Evolutionary conservation across 2,888 invertebrate genomes (phyloP).

Genomic region (Sinohyriopsis cumingii): DNA sequence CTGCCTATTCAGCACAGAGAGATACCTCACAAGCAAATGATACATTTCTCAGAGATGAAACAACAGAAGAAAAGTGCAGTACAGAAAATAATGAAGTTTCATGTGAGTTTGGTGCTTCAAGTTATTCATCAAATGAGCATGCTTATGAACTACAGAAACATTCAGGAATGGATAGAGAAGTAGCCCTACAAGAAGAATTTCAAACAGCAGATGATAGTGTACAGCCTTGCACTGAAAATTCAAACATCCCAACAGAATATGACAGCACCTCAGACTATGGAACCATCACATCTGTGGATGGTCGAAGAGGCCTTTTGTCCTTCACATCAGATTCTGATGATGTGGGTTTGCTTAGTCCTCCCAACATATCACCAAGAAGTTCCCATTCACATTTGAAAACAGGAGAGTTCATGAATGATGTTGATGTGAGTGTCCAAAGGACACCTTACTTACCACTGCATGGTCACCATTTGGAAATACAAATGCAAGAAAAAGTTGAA

Average conservation of each 20-base stretch:
- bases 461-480: constrained; percentile 5
- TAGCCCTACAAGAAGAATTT: too few species aligned
- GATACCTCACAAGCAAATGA: constrained; percentile 29
- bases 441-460: constrained; percentile 11
- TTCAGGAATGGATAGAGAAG: too few species aligned
- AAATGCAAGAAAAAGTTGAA: constrained; percentile 8
- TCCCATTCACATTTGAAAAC: constrained; percentile 12
- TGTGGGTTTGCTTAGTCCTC: constrained; percentile 12
- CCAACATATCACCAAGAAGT: constrained; percentile 22
- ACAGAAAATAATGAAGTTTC: neutral
- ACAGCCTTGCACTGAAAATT: too few species aligned
- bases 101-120: too few species aligned
- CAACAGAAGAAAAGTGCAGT: constrained; percentile 11
- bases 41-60: constrained; percentile 16
- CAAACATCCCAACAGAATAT: constrained; percentile 13
- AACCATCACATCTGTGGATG: constrained; percentile 44
- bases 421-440: neutral
- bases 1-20: constrained; percentile 30
- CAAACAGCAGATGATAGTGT: too few species aligned
- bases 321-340: constrained; percentile 40
- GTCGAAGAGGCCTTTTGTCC: constrained; percentile 35
- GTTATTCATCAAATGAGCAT: too few species aligned
- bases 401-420: neutral
- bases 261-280: constrained; percentile 49
- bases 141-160: too few species aligned